These are phyloP conservation scores for Chaitophorus viminalis DNA, from an alignment of 2,888 invertebrate genomes.

Conservation along the genomic window DNA sequence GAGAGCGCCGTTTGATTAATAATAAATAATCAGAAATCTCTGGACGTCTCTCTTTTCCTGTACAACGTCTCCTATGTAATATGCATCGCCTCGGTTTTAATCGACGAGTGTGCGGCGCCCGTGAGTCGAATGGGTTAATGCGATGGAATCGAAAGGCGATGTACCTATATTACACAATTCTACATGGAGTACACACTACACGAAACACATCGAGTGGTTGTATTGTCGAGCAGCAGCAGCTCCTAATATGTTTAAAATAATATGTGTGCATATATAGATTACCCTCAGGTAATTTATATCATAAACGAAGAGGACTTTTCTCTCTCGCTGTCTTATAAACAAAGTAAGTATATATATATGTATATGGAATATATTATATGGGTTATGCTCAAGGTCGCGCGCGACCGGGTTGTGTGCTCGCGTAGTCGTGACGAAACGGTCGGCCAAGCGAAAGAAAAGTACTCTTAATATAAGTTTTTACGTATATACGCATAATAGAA, in stretches of 20 bases:
- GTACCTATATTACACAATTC: too few relatives aligned
- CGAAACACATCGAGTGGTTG: not conserved
- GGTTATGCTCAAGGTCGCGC: conserved; percentile 25
- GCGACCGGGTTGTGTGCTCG: not conserved
- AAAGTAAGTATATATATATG: not conserved
- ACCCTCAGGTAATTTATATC: too few relatives aligned
- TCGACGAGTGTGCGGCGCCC: not conserved
- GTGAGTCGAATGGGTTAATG: conserved; percentile 38
- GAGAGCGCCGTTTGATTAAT: conserved; percentile 41
- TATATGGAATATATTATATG: not conserved
- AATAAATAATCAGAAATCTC: conserved; percentile 19
- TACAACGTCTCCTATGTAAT: not conserved
- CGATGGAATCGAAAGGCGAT: conserved; percentile 8
- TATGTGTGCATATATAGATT: too few relatives aligned
- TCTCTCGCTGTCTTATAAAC: not conserved
- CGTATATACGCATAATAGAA: not conserved
- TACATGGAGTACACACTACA: not conserved
- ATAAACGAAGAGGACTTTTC: not conserved
- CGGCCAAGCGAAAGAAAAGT: not conserved
- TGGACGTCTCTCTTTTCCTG: not conserved
- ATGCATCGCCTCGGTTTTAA: conserved; percentile 4
- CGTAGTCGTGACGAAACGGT: conserved; percentile 34
- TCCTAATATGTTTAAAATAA: too few relatives aligned
- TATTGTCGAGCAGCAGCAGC: not conserved
- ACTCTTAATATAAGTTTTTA: not conserved